Base-by-base conservation (phyloP, 2,113 vertebrate species). In the Ancistrus triradiatus region DNA sequence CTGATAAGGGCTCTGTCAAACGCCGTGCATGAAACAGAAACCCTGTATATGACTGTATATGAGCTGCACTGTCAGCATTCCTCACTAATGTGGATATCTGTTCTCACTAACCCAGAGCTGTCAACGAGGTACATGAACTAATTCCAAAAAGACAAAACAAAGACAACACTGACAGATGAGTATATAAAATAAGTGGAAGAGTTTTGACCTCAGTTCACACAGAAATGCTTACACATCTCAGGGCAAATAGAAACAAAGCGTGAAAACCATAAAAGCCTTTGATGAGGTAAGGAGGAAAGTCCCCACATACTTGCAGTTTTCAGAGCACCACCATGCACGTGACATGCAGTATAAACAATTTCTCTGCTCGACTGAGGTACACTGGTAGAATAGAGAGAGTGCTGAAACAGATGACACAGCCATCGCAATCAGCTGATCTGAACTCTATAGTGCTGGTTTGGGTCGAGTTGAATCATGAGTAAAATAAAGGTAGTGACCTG, bases 1-100 rank as follows among this genome's bases (percentile, higher is more conserved):
- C 70, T 59, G 70, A 73, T 68, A 68, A 73, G 53, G 59, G 40
- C 9, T 14, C 46, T 40, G 59, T 68, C 70, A 68, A 63, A 57
- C 47, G 35, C 43, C 28, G 40, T 59, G 27, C 35, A 28, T 35
- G n/a, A n/a, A n/a, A 33, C 27, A 50, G 43, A 62, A 66, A 62
- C 55, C 17, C 38, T 59, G 57, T 40, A 17, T 42, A 28, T 14
- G 9, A 63, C 37, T 40, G 47, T 15, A 38, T 33, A 59, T 28
- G 43, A 63, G 60, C 31, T 42, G n/a, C 6, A 42, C 28, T 68
- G 70, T 59, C 59, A 63, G 60, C 37, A n/a, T 58, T 63, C 31
- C 40, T 22, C 21, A 6, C 38, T 35, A 58, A 9, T 22, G 2
- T 38, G 27, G 28, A 68, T 52, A 51, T 40, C 17, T 55, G 57